These are phyloP conservation scores for Benitochromis conjunctus DNA, from an alignment of 2,113 vertebrate species.

Conservation along the genomic window DNA sequence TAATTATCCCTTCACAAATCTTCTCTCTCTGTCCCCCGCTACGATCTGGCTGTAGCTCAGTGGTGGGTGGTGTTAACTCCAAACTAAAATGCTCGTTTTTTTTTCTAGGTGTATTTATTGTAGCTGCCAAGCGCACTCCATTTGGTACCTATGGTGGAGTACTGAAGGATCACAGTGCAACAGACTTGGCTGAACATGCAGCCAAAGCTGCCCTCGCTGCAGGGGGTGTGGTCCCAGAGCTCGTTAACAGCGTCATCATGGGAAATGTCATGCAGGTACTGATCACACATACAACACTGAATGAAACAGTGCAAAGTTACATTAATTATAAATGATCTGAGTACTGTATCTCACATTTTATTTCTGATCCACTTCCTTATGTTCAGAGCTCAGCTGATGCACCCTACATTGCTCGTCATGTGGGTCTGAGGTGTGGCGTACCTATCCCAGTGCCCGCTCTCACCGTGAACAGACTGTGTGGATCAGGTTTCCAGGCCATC, in stretches of 20 bases:
- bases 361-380: not conserved
- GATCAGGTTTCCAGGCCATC: constrained; percentile 95
- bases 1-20: not conserved
- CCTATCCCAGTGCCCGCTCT: constrained; percentile 83
- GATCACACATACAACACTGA: not conserved
- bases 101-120: constrained; percentile 86
- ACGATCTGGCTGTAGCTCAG: not conserved
- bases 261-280: constrained; percentile 91
- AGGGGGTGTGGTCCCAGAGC: constrained; percentile 82
- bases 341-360: not conserved
- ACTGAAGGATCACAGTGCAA: constrained; percentile 88
- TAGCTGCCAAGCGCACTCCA: constrained; percentile 91
- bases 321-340: not conserved
- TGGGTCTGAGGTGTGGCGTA: constrained; percentile 85
- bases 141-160: constrained; percentile 88
- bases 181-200: constrained; percentile 83
- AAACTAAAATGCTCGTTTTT: not conserved
- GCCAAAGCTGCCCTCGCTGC: constrained; percentile 83
- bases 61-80: not conserved
- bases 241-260: constrained; percentile 85
- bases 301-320: not conserved
- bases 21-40: not conserved
- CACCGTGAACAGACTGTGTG: constrained; percentile 92
- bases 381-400: constrained; percentile 84
- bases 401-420: constrained; percentile 85